Evolutionary conservation across 2,113 vertebrate genomes (phyloP).

Genomic region (Catharus bicknelli): DNA sequence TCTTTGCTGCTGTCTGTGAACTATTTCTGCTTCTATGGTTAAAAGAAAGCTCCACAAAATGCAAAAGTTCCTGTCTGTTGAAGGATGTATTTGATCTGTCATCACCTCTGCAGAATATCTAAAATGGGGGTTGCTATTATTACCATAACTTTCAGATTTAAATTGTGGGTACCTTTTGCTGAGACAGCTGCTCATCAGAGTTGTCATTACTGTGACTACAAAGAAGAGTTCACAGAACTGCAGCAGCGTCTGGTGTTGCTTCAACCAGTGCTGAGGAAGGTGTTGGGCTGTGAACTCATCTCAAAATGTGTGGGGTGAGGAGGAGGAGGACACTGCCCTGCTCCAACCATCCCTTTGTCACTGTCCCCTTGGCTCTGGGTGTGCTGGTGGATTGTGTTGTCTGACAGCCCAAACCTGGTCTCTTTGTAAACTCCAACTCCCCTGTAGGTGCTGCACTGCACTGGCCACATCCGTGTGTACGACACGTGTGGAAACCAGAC

Average conservation of each 20-base stretch:
- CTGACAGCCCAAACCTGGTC: not conserved
- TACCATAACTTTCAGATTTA: not conserved
- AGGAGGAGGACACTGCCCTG: not conserved
- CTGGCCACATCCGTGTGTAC: slow-evolving; percentile 87
- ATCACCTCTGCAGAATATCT: not conserved
- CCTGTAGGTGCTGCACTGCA: slow-evolving; percentile 90
- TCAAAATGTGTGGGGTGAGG: not conserved
- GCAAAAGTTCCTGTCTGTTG: not conserved
- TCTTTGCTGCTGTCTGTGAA: not conserved
- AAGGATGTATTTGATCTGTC: not conserved
- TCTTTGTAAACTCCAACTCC: not conserved
- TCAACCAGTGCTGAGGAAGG: not conserved
- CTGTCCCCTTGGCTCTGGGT: fast-evolving
- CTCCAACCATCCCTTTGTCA: not conserved
- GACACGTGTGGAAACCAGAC: slow-evolving; percentile 75
- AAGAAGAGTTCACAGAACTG: not conserved
- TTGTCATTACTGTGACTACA: not conserved
- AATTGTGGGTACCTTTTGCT: not conserved
- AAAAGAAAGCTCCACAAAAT: not conserved
- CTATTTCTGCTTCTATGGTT: not conserved
- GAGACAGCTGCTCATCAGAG: not conserved
- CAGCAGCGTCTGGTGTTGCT: not conserved
- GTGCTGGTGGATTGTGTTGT: not conserved
- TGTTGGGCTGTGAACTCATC: not conserved
- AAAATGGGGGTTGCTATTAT: not conserved